Conservation (phyloP, 2,888 invertebrate genomes). For the Aphodius granarius region DNA sequence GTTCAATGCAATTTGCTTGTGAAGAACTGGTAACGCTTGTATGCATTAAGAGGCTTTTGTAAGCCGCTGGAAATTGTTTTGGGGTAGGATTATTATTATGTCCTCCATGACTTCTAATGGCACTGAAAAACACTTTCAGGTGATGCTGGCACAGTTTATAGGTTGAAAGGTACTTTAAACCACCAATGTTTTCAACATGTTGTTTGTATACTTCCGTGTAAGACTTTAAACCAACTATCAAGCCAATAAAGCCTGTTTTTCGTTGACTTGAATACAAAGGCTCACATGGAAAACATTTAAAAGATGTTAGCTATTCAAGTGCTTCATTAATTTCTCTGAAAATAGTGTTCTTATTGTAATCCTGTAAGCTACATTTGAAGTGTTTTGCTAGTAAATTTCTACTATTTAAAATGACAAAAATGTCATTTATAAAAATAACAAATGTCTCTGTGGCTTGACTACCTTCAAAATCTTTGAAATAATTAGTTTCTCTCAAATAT, state of each 20-base stretch:
- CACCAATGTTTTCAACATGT: slow-evolving; percentile 14
- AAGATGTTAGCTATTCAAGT: slow-evolving; percentile 22
- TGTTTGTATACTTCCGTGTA: background rate
- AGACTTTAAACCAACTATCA: slow-evolving; percentile 29
- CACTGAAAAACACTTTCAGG: slow-evolving; percentile 34
- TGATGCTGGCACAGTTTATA: slow-evolving; percentile 34
- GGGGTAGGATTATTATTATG: slow-evolving; percentile 37
- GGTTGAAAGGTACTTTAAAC: slow-evolving; percentile 22
- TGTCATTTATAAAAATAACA: slow-evolving; percentile 4
- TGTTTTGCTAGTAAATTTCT: slow-evolving; percentile 19
- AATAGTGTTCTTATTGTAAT: background rate
- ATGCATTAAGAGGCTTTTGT: slow-evolving; percentile 1
- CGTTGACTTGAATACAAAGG: slow-evolving; percentile 20
- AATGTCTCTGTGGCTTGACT: background rate
- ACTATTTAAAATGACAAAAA: slow-evolving; percentile 26
- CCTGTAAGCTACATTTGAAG: slow-evolving; percentile 15
- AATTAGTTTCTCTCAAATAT: slow-evolving; percentile 19
- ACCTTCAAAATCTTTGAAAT: background rate
- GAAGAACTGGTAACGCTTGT: slow-evolving; percentile 4
- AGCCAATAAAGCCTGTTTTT: slow-evolving; percentile 35
- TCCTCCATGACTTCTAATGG: slow-evolving; percentile 32
- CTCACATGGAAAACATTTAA: slow-evolving; percentile 25
- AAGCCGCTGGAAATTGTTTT: slow-evolving; percentile 28
- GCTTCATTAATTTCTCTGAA: slow-evolving; percentile 15
- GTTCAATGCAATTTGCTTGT: slow-evolving; percentile 5